A percentile compares a stretch with the other conserved stretches of the same genome.
These are phyloP conservation scores for Daubentonia madagascariensis DNA, from an alignment of 2,113 vertebrate genomes.

Conservation along the genomic window DNA sequence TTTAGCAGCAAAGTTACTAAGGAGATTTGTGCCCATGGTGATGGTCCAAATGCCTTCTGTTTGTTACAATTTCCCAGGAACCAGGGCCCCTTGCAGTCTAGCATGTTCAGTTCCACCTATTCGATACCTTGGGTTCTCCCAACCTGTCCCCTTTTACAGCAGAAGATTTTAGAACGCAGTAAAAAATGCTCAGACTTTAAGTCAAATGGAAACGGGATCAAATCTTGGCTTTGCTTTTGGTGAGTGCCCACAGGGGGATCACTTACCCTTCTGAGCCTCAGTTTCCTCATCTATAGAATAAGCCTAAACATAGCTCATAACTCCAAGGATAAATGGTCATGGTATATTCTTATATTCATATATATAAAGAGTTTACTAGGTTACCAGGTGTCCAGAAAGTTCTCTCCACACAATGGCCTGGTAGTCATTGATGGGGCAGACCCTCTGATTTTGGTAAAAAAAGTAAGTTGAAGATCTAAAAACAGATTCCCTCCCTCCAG, in stretches of 20 bases:
- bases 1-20: not conserved
- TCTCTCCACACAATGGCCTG: not conserved
- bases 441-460: not conserved
- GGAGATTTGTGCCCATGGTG: not conserved
- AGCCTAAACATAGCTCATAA: not conserved
- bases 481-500: not conserved
- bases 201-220: not conserved
- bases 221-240: not conserved
- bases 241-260: not conserved
- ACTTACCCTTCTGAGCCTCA: not conserved
- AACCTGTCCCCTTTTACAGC: not conserved
- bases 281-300: not conserved
- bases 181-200: not conserved
- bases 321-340: not conserved
- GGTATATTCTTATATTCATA: not conserved
- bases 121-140: not conserved
- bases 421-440: not conserved
- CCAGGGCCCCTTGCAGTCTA: accelerated
- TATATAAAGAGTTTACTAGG: not conserved
- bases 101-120: not conserved
- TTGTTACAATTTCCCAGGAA: not conserved
- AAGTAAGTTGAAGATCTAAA: not conserved
- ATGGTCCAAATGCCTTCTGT: not conserved
- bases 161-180: not conserved
- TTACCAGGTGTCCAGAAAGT: too few relatives aligned